phyloP scores from a whole-genome alignment of 2,888 invertebrate species.

The Steinernema carpocapsae region DNA sequence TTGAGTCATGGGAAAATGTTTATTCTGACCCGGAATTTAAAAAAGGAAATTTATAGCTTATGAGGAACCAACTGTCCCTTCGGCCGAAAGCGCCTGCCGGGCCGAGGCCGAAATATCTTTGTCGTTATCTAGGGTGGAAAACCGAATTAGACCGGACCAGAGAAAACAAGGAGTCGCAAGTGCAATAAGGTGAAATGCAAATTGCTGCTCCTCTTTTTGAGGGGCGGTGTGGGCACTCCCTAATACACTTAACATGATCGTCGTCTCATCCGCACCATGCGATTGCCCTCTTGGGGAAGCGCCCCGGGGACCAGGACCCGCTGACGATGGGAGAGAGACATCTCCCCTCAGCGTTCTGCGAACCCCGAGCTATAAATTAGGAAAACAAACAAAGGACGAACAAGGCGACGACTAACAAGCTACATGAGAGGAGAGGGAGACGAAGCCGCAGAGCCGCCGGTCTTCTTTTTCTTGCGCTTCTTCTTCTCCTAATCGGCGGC shows the following conservation, averaged over 20 bases:
- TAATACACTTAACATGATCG: background rate
- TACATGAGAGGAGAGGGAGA: background rate
- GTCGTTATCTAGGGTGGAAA: background rate
- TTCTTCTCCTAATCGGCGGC: too few species aligned
- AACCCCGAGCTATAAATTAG: background rate
- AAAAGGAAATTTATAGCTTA: conserved; percentile 1
- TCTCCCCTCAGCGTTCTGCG: background rate
- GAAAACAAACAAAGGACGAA: conserved; percentile 21
- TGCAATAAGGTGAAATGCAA: conserved; percentile 16
- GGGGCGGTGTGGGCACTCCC: background rate
- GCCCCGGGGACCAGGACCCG: background rate
- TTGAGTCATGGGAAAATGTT: background rate
- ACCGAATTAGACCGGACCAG: background rate
- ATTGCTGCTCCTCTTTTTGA: too few species aligned
- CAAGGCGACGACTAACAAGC: conserved; percentile 1
- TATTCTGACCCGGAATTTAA: background rate
- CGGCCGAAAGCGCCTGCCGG: too few species aligned
- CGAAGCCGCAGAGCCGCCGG: conserved; percentile 10
- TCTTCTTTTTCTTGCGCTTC: too few species aligned
- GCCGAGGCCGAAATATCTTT: background rate
- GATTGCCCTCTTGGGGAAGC: background rate
- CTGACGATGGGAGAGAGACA: background rate
- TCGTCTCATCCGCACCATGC: background rate
- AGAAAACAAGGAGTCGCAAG: conserved; percentile 10
- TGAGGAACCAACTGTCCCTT: background rate